Percentiles rank a stretch among this genome's conserved stretches.
Evolutionary conservation across 2,113 vertebrate genomes (phyloP).

Genomic region (Bettongia penicillata): DNA sequence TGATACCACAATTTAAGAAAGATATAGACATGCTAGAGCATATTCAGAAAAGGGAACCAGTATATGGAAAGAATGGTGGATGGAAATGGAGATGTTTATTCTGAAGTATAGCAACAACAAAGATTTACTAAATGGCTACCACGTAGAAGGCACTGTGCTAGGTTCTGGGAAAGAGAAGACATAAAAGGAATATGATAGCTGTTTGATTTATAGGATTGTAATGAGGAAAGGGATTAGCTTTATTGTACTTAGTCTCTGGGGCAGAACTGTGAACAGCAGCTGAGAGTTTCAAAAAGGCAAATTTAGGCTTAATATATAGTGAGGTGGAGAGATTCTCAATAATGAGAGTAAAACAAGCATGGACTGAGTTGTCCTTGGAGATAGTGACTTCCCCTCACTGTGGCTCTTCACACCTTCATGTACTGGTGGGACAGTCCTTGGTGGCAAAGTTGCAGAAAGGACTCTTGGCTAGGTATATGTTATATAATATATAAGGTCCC

Average conservation of each 20-base stretch:
- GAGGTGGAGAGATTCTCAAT: not conserved
- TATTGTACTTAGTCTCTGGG: not conserved
- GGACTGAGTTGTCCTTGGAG: not conserved
- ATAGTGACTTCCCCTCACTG: not conserved
- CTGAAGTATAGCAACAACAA: not conserved
- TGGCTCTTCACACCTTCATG: not conserved
- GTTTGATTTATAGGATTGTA: not conserved
- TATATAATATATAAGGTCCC: not conserved
- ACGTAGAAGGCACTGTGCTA: not conserved
- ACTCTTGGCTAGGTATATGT: not conserved
- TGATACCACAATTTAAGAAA: not conserved
- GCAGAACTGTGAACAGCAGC: not conserved
- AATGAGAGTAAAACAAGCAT: not conserved
- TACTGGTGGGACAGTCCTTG: not conserved
- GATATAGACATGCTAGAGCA: not conserved
- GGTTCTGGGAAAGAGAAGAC: not conserved
- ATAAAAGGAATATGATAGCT: not conserved
- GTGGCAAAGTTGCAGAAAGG: not conserved
- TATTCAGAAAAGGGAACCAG: not conserved
- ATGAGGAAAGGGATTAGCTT: not conserved
- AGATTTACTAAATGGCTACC: not conserved
- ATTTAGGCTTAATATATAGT: not conserved
- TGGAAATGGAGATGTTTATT: not conserved
- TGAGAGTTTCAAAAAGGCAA: not conserved
- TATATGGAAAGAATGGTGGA: not conserved